Evolutionary conservation across 2,888 invertebrate genomes (phyloP).

Genomic region (Exephanes ischioxanthus): DNA sequence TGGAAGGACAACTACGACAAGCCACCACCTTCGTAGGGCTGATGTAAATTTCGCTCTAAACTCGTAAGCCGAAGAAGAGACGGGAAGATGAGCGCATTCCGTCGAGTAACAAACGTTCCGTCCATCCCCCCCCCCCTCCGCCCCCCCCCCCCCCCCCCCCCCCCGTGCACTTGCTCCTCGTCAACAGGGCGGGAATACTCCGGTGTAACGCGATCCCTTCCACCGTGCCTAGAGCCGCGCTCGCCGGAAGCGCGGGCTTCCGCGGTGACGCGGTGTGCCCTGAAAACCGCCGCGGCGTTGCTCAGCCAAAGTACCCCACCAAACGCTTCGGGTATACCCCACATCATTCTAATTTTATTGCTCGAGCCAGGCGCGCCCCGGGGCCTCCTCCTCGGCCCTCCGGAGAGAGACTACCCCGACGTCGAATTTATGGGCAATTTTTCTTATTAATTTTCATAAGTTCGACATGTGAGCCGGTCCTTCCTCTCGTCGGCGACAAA

Average conservation of each 20-base stretch:
- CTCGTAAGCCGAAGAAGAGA: conserved; percentile 80
- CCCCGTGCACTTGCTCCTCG: conserved; percentile 36
- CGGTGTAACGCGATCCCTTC: conserved; percentile 40
- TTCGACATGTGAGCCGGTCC: conserved; percentile 81
- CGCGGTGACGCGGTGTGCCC: conserved; percentile 32
- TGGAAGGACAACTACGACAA: conserved; percentile 49
- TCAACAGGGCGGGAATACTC: conserved; percentile 50
- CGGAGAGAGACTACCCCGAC: conserved; percentile 47
- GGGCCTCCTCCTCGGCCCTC: conserved; percentile 61
- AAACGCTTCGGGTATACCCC: conserved; percentile 57
- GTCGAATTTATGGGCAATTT: conserved; percentile 84
- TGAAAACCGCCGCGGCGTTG: conserved; percentile 23
- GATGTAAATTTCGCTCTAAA: conserved; percentile 83
- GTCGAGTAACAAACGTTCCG: conserved; percentile 81
- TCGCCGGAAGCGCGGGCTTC: conserved; percentile 26
- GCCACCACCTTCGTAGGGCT: conserved; percentile 65
- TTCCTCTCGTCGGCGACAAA: conserved; percentile 76
- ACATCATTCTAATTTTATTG: conserved; percentile 85
- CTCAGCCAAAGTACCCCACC: conserved; percentile 20
- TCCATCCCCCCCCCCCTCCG: conserved; percentile 1
- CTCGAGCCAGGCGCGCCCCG: conserved; percentile 75
- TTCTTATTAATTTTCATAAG: conserved; percentile 85
- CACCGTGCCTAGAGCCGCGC: conserved; percentile 25
- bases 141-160: not conserved
- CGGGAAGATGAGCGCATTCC: conserved; percentile 80